phyloP scores from a whole-genome alignment of 2,888 invertebrate species.

The Diarsia mendica region DNA sequence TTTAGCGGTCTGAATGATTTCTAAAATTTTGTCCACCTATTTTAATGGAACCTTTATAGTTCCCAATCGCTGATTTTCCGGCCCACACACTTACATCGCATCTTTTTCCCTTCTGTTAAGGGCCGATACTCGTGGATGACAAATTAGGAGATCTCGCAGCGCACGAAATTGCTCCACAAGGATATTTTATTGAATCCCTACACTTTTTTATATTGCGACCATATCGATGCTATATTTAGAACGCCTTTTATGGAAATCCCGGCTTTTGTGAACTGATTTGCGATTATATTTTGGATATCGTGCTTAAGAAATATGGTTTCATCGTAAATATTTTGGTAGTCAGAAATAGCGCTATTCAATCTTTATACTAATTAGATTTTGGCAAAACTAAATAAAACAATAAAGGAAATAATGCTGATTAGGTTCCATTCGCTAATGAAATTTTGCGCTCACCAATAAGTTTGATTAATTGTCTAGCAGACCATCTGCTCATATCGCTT shows the following conservation, averaged over 20 bases:
- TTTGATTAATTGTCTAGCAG: neutral
- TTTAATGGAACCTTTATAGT: too few relatives aligned
- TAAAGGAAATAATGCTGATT: neutral
- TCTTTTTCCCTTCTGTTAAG: slow-evolving; percentile 72
- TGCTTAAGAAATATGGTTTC: slow-evolving; percentile 17
- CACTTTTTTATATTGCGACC: slow-evolving; percentile 65
- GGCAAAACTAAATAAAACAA: neutral
- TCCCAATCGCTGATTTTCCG: slow-evolving; percentile 55
- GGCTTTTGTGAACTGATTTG: slow-evolving; percentile 40
- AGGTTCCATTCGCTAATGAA: neutral
- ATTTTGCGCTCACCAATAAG: neutral
- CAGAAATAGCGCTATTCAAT: neutral
- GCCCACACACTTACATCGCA: slow-evolving; percentile 69
- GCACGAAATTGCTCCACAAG: slow-evolving; percentile 77
- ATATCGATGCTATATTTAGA: slow-evolving; percentile 58
- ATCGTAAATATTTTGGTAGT: neutral
- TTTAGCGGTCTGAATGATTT: too few relatives aligned
- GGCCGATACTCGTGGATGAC: slow-evolving; percentile 83
- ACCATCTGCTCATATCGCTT: neutral
- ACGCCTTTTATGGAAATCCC: slow-evolving; percentile 43
- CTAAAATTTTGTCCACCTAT: too few relatives aligned
- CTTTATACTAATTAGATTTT: neutral
- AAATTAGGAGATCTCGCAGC: slow-evolving; percentile 82
- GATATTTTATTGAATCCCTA: slow-evolving; percentile 80
- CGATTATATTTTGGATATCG: slow-evolving; percentile 18